phyloP scores from a whole-genome alignment of 2,113 vertebrate genomes.

The Heterocephalus glaber region DNA sequence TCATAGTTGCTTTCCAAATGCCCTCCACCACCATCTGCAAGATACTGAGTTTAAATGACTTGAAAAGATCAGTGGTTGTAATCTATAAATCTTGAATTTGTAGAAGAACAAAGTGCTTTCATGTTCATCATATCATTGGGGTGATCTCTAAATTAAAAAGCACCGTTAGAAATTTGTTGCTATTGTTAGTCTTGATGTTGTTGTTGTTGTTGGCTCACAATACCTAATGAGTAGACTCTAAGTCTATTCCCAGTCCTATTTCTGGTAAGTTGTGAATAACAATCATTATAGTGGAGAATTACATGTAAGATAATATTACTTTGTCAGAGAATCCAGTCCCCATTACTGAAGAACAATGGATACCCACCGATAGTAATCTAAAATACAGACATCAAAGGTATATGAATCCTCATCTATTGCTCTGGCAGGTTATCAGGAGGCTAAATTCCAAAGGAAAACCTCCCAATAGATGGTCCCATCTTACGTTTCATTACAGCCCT shows the following conservation, averaged over 20 bases:
- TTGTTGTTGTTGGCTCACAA: not conserved
- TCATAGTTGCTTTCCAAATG: not conserved
- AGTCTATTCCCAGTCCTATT: not conserved
- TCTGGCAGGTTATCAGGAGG: not conserved
- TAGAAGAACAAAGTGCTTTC: slow-evolving; percentile 4
- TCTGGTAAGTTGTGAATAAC: not conserved
- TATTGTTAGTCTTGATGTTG: not conserved
- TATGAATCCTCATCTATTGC: not conserved
- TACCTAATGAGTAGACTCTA: not conserved
- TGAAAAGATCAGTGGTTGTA: not conserved
- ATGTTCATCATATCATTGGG: not conserved
- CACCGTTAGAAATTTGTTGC: not conserved
- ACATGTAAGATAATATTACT: slow-evolving; percentile 15
- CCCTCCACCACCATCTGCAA: not conserved
- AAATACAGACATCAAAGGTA: slow-evolving; percentile 1
- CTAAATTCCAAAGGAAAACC: not conserved
- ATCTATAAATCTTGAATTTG: not conserved
- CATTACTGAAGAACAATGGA: slow-evolving; percentile 30
- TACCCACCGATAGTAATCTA: not conserved
- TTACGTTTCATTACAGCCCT: not conserved
- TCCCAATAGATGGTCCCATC: not conserved
- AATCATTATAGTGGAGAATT: slow-evolving; percentile 12
- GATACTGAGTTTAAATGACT: not conserved
- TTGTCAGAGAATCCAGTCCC: slow-evolving; percentile 10
- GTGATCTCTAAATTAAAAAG: not conserved